Conservation (phyloP, 2,797 vertebrate species). For the Mus spretus region DNA sequence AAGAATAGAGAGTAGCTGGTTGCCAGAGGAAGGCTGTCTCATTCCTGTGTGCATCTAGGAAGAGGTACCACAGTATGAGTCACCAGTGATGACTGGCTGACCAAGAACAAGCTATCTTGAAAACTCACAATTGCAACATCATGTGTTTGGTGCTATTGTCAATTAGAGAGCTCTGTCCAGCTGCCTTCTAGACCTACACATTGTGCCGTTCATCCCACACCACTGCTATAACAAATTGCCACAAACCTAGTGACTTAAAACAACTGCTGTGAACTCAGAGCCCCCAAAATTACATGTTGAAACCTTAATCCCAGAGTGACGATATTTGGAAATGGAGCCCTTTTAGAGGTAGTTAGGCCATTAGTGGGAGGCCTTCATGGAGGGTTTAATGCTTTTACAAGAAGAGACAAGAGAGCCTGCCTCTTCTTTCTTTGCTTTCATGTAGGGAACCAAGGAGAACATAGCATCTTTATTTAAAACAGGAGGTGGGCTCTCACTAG, state of each 20-base stretch:
- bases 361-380: not conserved
- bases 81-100: not conserved
- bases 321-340: not conserved
- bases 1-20: conserved; percentile 5
- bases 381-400: not conserved
- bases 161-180: not conserved
- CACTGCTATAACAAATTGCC: not conserved
- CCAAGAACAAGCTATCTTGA: not conserved
- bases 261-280: not conserved
- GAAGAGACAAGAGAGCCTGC: not conserved
- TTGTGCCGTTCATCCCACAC: not conserved
- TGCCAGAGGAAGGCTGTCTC: not conserved
- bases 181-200: not conserved
- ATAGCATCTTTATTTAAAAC: not conserved
- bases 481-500: not conserved
- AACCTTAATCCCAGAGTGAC: not conserved
- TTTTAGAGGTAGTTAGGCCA: not conserved
- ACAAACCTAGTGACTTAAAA: conserved; percentile 35
- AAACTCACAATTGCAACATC: not conserved
- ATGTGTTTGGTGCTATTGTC: not conserved
- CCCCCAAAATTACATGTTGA: not conserved
- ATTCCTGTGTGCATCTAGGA: not conserved
- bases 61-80: not conserved
- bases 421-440: not conserved
- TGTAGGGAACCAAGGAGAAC: not conserved